Conservation (phyloP, 2,113 vertebrate genomes). For the Asarcornis scutulata region DNA sequence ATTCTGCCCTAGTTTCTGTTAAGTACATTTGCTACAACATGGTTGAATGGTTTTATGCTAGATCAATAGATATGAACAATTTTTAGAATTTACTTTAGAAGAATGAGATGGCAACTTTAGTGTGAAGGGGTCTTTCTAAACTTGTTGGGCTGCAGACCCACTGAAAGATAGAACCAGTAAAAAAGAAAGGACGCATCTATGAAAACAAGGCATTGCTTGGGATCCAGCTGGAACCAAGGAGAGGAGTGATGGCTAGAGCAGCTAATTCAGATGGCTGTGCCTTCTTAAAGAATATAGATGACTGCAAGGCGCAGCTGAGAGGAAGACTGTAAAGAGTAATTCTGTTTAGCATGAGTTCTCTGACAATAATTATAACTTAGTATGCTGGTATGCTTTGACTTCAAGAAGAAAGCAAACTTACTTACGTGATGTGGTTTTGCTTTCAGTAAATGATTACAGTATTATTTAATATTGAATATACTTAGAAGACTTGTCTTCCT, state of each 20-base stretch:
- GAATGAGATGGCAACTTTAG: neutral
- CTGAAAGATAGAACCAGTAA: neutral
- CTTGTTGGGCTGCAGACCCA: neutral
- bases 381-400: neutral
- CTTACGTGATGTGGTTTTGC: neutral
- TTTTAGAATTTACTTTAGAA: neutral
- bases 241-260: neutral
- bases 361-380: neutral
- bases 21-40: neutral
- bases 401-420: neutral
- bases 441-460: neutral
- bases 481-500: neutral
- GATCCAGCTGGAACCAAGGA: neutral
- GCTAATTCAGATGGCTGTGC: neutral
- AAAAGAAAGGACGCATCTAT: neutral
- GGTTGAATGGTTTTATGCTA: neutral
- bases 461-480: neutral
- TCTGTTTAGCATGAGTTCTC: neutral
- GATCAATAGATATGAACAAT: neutral
- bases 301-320: neutral
- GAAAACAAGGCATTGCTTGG: neutral
- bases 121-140: neutral
- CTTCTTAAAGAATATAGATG: neutral
- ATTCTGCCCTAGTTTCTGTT: neutral
- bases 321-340: neutral